Base-by-base conservation (phyloP, 2,113 vertebrate genomes). In the Pluvialis apricaria region DNA sequence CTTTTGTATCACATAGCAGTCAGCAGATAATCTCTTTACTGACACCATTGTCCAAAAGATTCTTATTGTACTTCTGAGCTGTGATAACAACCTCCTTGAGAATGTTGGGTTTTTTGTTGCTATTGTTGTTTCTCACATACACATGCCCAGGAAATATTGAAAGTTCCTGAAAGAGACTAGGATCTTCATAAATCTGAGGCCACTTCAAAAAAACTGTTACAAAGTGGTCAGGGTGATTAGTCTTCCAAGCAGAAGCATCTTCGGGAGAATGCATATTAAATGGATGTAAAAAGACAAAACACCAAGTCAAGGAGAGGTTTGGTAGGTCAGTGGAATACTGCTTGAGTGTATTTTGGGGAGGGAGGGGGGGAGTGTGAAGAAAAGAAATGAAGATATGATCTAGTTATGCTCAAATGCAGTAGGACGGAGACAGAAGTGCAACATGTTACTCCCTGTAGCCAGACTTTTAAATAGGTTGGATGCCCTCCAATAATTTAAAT, bases 401-500 rank as follows among this genome's bases (percentile, higher is more conserved):
- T 81, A 86, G 62, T 92, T 95, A 77, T 72, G 78, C 32, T 89
- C 32, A 90, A 68, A 78, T 62, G 25, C 58, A 72, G 66, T n/a
- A 88, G 42, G 36, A 62, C 32, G 72, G 61, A 91, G 70, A 82
- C 22, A 94, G 57, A 88, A 96, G 71, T 76, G 40, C 86, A 90
- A 80, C 89, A 92, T 55, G 83, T 68, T 88, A 73, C 26, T 82
- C 86, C 65, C 88, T 82, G 61, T 96, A 95, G 95, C 82, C 86
- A 95, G 92, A 87, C 31, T 95, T 95, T 91, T 93, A 95, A 96
- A 94, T 95, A 94, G 89, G 13, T 92, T 97, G 97, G 96, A 96
- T 96, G 84, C n/a, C 91, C 95, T 97, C 96, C 96, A 97, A 96
- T 94, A 94, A 84, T 96, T 94, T 95, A 96, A 96, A 96, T 96